These are phyloP conservation scores for Monopterus albus DNA, from an alignment of 2,113 vertebrate species.

Conservation along the genomic window DNA sequence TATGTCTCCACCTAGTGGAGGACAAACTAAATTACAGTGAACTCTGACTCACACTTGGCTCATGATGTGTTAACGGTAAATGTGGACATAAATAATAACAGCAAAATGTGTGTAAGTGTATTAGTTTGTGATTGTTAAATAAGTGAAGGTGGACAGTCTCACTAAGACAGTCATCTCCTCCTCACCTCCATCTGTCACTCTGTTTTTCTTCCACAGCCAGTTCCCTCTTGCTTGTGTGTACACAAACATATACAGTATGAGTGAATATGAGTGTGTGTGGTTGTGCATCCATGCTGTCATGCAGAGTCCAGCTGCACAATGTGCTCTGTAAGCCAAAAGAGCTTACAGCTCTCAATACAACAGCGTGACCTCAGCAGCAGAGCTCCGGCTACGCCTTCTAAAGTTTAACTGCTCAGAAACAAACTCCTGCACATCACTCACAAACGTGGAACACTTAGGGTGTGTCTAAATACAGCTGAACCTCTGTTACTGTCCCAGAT, in stretches of 20 bases:
- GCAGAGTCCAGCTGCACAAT: conserved; percentile 65
- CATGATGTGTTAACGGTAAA: background rate
- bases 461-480: too few relatives aligned
- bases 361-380: conserved; percentile 29
- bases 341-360: conserved; percentile 46
- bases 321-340: conserved; percentile 39
- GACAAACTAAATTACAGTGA: background rate
- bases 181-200: conserved; percentile 2
- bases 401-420: too few relatives aligned
- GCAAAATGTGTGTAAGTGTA: background rate
- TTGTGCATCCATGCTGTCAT: conserved; percentile 29
- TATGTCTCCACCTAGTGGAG: conserved; percentile 57
- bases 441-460: too few relatives aligned
- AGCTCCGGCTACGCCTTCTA: background rate
- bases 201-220: background rate
- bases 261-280: conserved; percentile 11
- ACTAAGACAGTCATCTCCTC: too few relatives aligned
- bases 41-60: background rate
- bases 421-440: too few relatives aligned
- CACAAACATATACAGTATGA: background rate
- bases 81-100: background rate
- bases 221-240: background rate
- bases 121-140: background rate
- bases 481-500: too few relatives aligned
- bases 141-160: conserved; percentile 5